Conservation (phyloP, 2,797 vertebrate species). For the Petrocephalus sullivani region DNA sequence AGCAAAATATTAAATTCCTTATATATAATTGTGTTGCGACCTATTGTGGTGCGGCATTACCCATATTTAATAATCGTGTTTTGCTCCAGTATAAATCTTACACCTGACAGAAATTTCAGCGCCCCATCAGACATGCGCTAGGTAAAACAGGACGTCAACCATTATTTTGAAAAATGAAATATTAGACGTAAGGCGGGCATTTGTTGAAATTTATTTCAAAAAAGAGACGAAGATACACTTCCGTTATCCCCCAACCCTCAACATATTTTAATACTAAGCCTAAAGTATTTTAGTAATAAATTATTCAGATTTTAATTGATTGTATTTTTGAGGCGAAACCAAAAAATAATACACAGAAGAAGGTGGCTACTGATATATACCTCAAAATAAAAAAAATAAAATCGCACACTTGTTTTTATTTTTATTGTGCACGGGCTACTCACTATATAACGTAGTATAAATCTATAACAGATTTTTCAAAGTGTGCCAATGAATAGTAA, state of each 20-base stretch:
- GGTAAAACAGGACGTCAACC: background rate
- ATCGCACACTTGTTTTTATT: background rate
- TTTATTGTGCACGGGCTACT: background rate
- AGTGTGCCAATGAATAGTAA: background rate
- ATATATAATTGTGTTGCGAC: background rate
- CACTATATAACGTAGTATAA: background rate
- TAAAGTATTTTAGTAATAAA: background rate
- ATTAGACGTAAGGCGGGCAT: background rate
- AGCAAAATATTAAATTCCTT: background rate
- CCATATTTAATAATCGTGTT: background rate
- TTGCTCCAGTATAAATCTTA: background rate
- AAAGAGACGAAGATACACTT: background rate
- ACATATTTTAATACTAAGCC: background rate
- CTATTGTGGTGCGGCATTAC: background rate
- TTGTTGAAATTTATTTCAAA: background rate
- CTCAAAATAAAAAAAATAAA: background rate
- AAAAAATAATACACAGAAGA: background rate
- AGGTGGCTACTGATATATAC: background rate
- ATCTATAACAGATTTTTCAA: background rate
- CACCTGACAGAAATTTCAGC: background rate
- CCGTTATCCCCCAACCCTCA: background rate
- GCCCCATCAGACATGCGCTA: background rate
- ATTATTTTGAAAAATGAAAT: background rate
- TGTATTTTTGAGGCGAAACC: background rate
- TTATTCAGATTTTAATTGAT: background rate